Evolutionary conservation across 2,888 invertebrate species (phyloP), one percentile per base, ranked within the genome.

Genomic region (Halocaridina rubra): DNA sequence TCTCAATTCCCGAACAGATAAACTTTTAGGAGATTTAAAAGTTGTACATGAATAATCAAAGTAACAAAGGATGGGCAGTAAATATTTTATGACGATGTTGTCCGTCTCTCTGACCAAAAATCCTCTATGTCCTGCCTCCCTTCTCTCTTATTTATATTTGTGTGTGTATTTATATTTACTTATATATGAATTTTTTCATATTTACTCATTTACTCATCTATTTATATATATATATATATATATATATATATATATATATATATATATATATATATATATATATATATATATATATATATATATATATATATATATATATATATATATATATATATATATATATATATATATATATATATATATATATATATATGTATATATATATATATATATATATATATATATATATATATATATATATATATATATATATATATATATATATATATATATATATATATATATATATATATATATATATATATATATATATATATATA

Each of bases 401-500:
- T 39, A 39, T 39, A 39, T 39, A 39, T 39, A 39, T 39, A 39
- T 39, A 39, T 39, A 39, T 39, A 39, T 39, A 39, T 39, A 13
- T 39, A 39, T 39, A 13, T 39, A 39, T 39, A 39, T 39, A 39
- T 39, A 39, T 13, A 39, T 39, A 39, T 39, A 39, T 39, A 39
- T 39, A 39, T 39, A 39, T 39, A 39, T 39, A 39, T 39, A 39
- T 39, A 39, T 39, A 39, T 39, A 39, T 39, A 39, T 39, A 39
- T 39, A 39, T 39, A 39, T 39, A 39, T 39, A 39, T 39, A 39
- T 39, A 39, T 61, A 61, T 61, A 61, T 61, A 61, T 61, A 61
- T 61, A 61, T 61, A 61, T 61, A 61, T 61, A 61, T 61, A 61
- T 61, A 61, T 61, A 61, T 61, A 61, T 61, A 61, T 61, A 61